These are phyloP conservation scores for Delichon dasypus DNA, from an alignment of 2,797 vertebrate species.

Conservation along the genomic window DNA sequence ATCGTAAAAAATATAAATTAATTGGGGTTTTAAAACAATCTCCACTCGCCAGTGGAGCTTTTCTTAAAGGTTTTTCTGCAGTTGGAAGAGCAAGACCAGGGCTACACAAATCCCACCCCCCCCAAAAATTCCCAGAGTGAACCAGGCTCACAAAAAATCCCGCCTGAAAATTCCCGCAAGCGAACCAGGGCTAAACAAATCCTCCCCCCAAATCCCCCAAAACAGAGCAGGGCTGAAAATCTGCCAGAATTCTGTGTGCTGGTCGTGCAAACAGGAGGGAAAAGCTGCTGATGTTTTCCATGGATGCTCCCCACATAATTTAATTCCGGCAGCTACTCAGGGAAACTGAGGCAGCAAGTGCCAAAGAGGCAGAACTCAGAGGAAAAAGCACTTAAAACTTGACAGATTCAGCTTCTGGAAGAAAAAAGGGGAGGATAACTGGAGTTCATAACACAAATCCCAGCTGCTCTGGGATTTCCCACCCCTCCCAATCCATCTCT, in stretches of 20 bases:
- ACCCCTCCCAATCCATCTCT: neutral
- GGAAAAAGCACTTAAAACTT: neutral
- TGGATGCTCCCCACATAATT: accelerated
- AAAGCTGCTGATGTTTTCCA: neutral
- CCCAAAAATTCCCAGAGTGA: neutral
- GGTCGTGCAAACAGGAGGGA: accelerated
- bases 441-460: accelerated
- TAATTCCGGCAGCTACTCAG: neutral
- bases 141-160: neutral
- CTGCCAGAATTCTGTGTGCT: neutral
- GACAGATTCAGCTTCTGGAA: neutral
- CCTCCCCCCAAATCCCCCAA: neutral
- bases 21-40: neutral
- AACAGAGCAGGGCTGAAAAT: neutral
- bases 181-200: neutral
- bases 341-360: neutral
- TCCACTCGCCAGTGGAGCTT: neutral
- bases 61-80: neutral
- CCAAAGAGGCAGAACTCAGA: neutral
- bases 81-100: neutral
- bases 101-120: neutral
- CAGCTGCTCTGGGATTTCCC: neutral
- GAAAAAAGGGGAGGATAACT: too few species aligned
- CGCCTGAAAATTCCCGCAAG: neutral
- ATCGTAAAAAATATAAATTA: too few species aligned